Evolutionary conservation across 2,797 vertebrate species (phyloP).

Genomic region (Pitangus sulphuratus): DNA sequence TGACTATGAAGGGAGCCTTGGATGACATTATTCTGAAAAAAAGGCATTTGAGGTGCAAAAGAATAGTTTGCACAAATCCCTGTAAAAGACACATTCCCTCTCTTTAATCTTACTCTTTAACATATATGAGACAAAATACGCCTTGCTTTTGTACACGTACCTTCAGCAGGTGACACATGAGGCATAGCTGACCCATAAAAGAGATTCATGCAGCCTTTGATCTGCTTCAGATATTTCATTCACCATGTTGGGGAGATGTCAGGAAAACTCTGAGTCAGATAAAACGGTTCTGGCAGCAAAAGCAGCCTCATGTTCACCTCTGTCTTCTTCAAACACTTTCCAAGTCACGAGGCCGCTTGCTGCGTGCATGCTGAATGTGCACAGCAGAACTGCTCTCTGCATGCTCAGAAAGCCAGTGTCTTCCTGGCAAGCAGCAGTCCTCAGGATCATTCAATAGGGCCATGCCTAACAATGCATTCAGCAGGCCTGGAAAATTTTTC

Average conservation of each 20-base stretch:
- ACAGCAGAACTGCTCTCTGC: background rate
- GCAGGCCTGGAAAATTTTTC: background rate
- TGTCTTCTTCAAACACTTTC: background rate
- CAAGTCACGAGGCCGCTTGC: accelerated
- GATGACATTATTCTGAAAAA: background rate
- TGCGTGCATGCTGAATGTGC: accelerated
- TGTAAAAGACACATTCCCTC: background rate
- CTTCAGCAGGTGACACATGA: background rate
- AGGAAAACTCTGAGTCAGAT: background rate
- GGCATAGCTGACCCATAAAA: background rate
- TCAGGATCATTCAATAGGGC: accelerated
- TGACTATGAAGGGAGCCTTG: background rate
- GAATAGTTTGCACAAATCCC: background rate
- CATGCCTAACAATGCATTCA: background rate
- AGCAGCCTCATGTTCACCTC: background rate
- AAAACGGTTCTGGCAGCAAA: background rate
- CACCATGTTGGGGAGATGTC: background rate
- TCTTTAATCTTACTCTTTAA: background rate
- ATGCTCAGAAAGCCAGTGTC: background rate
- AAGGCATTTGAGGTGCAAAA: background rate
- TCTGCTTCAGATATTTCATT: background rate
- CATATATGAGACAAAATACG: background rate
- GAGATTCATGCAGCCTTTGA: background rate
- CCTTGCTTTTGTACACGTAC: background rate
- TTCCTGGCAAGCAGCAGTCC: background rate